These are phyloP conservation scores for Cheilosia scutellata DNA, from an alignment of 2,888 invertebrate genomes.

Conservation along the genomic window DNA sequence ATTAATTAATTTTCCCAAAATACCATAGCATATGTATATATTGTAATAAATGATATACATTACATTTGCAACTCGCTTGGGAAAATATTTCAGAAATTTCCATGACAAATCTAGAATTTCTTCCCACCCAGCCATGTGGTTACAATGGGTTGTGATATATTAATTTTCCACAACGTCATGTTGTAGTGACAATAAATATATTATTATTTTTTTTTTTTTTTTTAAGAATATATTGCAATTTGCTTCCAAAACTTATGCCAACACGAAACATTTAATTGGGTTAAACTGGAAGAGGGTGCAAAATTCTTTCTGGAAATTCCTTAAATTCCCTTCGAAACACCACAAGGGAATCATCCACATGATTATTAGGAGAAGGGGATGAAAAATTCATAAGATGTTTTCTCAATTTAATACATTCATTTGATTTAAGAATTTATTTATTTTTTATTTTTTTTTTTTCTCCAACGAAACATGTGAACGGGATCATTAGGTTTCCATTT, in stretches of 20 bases:
- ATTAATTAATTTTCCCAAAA: slow-evolving; percentile 57
- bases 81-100: slow-evolving; percentile 22
- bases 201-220: slow-evolving; percentile 6
- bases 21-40: slow-evolving; percentile 27
- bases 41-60: slow-evolving; percentile 51
- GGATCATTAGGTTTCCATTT: slow-evolving; percentile 7
- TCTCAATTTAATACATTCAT: no score
- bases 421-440: background rate
- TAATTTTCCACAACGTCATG: slow-evolving; percentile 17
- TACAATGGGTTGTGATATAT: background rate
- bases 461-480: background rate
- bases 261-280: background rate
- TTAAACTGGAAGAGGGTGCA: background rate
- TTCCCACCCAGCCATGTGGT: background rate
- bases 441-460: background rate
- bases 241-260: background rate
- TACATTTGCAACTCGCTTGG: slow-evolving; percentile 1
- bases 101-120: slow-evolving; percentile 5
- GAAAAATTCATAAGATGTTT: background rate
- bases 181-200: slow-evolving; percentile 19
- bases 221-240: background rate
- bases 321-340: no score
- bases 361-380: no score
- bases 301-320: background rate
- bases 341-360: no score